A percentile compares a stretch with the other conserved stretches of the same genome.
phyloP scores from a whole-genome alignment of 2,888 invertebrate genomes.

The Adelognathus sp. region DNA sequence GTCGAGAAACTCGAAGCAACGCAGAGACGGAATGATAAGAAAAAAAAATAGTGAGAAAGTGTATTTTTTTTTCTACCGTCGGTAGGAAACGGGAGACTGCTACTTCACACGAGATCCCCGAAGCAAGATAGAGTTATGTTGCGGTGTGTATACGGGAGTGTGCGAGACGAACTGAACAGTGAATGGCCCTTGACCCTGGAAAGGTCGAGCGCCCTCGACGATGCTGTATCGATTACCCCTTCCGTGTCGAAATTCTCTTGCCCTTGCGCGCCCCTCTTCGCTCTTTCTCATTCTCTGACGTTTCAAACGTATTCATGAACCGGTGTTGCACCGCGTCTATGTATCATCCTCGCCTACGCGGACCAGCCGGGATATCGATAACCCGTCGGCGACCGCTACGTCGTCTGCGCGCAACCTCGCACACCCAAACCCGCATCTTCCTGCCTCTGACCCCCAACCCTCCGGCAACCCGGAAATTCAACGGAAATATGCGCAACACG shows the following conservation, averaged over 20 bases:
- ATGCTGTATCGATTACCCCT: slow-evolving; percentile 58
- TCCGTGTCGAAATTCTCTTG: slow-evolving; percentile 42
- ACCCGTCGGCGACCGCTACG: neutral
- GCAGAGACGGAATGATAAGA: neutral
- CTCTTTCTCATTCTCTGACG: neutral
- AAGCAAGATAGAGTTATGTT: slow-evolving; percentile 16
- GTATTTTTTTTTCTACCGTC: too few species aligned
- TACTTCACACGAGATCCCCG: slow-evolving; percentile 31
- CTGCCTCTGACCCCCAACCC: too few species aligned
- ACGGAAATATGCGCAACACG: too few species aligned
- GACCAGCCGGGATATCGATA: slow-evolving; percentile 17
- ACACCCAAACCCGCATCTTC: too few species aligned
- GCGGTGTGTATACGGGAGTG: slow-evolving; percentile 15
- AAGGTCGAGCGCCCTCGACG: slow-evolving; percentile 53
- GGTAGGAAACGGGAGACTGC: slow-evolving; percentile 33
- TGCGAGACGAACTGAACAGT: slow-evolving; percentile 36
- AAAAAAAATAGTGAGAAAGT: too few species aligned
- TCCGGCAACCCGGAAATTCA: too few species aligned
- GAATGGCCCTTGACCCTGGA: slow-evolving; percentile 63
- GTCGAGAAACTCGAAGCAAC: slow-evolving; percentile 23
- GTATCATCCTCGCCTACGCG: neutral
- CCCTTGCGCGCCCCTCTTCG: slow-evolving; percentile 14
- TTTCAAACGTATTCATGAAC: neutral
- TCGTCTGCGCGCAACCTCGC: neutral
- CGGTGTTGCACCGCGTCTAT: neutral